Percentiles rank a stretch among this genome's conserved stretches.
Conservation (phyloP, 2,113 vertebrate species). For the Indicator indicator region DNA sequence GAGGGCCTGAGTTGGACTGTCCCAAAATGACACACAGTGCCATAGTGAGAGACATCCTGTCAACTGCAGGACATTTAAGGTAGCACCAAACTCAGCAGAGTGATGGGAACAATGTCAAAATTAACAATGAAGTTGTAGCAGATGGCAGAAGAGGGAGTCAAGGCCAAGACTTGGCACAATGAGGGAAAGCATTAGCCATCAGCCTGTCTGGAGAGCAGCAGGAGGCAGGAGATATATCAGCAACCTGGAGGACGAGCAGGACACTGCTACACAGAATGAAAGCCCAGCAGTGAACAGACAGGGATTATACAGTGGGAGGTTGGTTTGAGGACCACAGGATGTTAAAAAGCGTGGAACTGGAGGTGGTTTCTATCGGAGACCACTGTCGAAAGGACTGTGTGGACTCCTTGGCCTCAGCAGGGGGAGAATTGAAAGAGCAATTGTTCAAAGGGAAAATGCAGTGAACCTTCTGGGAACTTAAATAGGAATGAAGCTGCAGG, state of each 20-base stretch:
- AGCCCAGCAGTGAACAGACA: background rate
- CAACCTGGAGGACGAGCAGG: constrained; percentile 41
- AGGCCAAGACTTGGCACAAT: constrained; percentile 45
- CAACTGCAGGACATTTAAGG: background rate
- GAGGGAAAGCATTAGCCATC: constrained; percentile 30
- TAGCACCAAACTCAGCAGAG: background rate
- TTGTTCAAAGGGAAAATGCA: background rate
- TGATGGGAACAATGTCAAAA: background rate
- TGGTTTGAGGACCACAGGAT: background rate
- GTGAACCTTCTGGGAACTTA: background rate
- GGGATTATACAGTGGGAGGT: background rate
- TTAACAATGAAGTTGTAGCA: constrained; percentile 48
- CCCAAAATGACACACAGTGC: background rate
- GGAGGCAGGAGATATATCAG: constrained; percentile 45
- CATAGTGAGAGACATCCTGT: background rate
- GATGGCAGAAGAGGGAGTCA: constrained; percentile 55
- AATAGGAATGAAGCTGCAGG: background rate
- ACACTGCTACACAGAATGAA: background rate
- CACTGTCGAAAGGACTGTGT: background rate
- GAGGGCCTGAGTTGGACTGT: background rate
- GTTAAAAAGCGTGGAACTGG: background rate
- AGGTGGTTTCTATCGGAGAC: background rate
- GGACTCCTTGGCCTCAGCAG: background rate
- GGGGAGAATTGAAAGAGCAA: background rate
- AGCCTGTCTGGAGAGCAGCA: constrained; percentile 40